Evolutionary conservation across 2,888 invertebrate genomes (phyloP), one percentile per base, ranked within the genome.

Genomic region (Dione juno): DNA sequence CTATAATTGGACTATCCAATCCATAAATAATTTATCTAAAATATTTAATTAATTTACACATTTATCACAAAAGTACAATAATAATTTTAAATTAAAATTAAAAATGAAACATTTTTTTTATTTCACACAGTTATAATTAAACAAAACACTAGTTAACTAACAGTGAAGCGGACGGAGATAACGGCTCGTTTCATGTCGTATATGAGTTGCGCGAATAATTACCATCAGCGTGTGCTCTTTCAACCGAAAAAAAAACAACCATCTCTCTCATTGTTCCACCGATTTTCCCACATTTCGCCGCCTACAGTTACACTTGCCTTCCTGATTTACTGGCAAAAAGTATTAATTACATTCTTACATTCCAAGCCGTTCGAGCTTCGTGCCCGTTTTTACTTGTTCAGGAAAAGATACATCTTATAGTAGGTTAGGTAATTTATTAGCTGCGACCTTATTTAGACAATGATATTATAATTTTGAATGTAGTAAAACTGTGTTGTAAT

Each of bases 221-320:
- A 82, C 85, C 81, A 84, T 90, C 87, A 90, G 89, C 84, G 88
- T 87, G 88, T 87, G 84, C 90, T 91, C 90, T 90, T 90, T 82
- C 88, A 86, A 86, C 89, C 90, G 86, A 92, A 92, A 93, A 92
- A 93, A 90, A 92, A 87, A 81, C 78, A 67, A 75, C 79, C 89
- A 86, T 88, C 87, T 89, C 88, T 88, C 88, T 81, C 83, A 92
- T 92, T 93, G 92, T 92, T 88, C 79, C 81, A 79, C 78, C 82
- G 78, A 84, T 86, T 85, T 88, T 93, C 93, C 91, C 93, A 92
- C 92, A 91, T 90, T 92, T 92, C 88, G 90, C 86, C 88, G 82
- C 85, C 87, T 87, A 90, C 92, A 84, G 92, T 90, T 92, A 88
- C 87, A 84, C 81, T 83, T 82, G 81, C 81, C 92, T 92, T 93